Conservation (phyloP, 2,888 invertebrate species). For the Crepidodera aurea region DNA sequence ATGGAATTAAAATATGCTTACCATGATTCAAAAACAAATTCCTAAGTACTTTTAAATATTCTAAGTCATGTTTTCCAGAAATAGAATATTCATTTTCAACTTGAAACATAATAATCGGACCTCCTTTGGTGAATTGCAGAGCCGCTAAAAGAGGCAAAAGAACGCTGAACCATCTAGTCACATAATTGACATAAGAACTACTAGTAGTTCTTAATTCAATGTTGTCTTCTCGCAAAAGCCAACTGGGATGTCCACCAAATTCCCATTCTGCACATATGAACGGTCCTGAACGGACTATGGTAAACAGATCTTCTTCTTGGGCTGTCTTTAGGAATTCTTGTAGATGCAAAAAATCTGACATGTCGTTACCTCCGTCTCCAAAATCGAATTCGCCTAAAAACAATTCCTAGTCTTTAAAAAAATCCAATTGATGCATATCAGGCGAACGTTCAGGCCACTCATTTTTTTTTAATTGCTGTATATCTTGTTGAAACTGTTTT, state of each 20-base stretch:
- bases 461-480: too few species aligned
- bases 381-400: slow-evolving; percentile 74
- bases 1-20: slow-evolving; percentile 24
- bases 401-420: too few species aligned
- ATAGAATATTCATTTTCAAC: slow-evolving; percentile 70
- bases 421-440: too few species aligned
- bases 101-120: slow-evolving; percentile 72
- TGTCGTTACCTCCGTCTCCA: slow-evolving; percentile 67
- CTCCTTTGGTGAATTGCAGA: slow-evolving; percentile 74
- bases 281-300: slow-evolving; percentile 86
- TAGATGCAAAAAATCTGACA: slow-evolving; percentile 63
- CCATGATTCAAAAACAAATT: slow-evolving; percentile 55
- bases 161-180: slow-evolving; percentile 64
- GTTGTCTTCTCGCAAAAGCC: slow-evolving; percentile 55
- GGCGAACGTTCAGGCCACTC: too few species aligned
- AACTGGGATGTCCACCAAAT: slow-evolving; percentile 58
- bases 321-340: slow-evolving; percentile 76
- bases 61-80: slow-evolving; percentile 49
- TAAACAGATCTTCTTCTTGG: slow-evolving; percentile 78
- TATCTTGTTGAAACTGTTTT: too few species aligned
- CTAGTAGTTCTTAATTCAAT: slow-evolving; percentile 49
- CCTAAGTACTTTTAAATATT: slow-evolving; percentile 61
- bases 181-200: slow-evolving; percentile 60
- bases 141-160: slow-evolving; percentile 64
- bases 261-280: slow-evolving; percentile 96